Evolutionary conservation across 2,888 invertebrate species (phyloP).

Genomic region (Zelleria hepariella): DNA sequence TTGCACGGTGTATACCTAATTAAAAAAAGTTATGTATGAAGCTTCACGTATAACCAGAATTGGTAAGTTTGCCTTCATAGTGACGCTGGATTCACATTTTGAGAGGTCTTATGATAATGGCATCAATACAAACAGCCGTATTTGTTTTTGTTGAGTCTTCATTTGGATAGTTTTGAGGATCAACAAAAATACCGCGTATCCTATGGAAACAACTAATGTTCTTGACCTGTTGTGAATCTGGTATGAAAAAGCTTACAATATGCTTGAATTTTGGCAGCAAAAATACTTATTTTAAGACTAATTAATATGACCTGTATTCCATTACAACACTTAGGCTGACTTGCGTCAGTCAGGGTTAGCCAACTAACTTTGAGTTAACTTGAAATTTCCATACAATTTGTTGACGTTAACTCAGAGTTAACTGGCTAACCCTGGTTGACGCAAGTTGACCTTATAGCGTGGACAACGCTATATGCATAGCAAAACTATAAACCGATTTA

Average conservation of each 20-base stretch:
- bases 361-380: too few species aligned
- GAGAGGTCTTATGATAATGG: not conserved
- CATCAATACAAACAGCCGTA: not conserved
- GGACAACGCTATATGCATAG: conserved; percentile 19
- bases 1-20: too few species aligned
- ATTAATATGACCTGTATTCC: conserved; percentile 51
- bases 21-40: conserved; percentile 32
- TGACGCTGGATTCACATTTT: conserved; percentile 13
- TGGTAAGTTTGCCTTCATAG: conserved; percentile 47
- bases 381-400: too few species aligned
- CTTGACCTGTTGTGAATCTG: not conserved
- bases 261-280: not conserved
- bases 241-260: conserved; percentile 21
- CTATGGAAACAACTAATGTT: too few species aligned
- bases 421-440: too few species aligned
- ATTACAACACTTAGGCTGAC: conserved; percentile 65
- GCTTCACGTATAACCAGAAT: conserved; percentile 37
- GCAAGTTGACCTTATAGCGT: too few species aligned
- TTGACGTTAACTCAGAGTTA: too few species aligned
- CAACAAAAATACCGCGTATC: too few species aligned
- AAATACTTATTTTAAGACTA: not conserved
- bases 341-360: too few species aligned
- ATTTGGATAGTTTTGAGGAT: too few species aligned
- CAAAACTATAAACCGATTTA: too few species aligned
- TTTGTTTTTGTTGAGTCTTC: too few species aligned